Percentiles rank a stretch among this genome's conserved stretches.
Conservation (phyloP, 2,888 invertebrate genomes). For the Parnassius apollo region DNA sequence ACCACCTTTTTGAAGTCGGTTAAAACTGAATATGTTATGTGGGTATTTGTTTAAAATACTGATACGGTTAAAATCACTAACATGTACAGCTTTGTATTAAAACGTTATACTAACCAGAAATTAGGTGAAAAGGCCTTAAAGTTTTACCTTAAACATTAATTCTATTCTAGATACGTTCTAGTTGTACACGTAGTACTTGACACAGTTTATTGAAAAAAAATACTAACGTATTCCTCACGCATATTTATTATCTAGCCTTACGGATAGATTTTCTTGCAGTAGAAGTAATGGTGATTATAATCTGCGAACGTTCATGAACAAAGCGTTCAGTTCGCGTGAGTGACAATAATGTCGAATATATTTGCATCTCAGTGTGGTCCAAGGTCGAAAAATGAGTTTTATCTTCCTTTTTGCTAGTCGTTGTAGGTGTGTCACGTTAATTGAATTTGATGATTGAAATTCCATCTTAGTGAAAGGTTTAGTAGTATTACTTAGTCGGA, state of each 20-base stretch:
- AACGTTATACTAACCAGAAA: no score
- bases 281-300: conserved; percentile 14
- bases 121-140: neutral
- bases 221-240: conserved; percentile 22
- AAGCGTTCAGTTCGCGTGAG: conserved; percentile 1
- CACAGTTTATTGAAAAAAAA: conserved; percentile 18
- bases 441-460: no score
- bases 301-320: conserved; percentile 6
- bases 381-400: conserved; percentile 1
- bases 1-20: no score
- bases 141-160: conserved; percentile 12
- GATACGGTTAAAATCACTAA: no score
- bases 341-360: conserved; percentile 8
- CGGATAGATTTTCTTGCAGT: conserved; percentile 16
- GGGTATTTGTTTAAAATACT: no score
- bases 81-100: no score
- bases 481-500: no score
- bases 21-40: no score
- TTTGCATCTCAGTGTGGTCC: conserved; percentile 3
- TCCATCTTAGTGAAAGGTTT: no score
- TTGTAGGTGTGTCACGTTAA: no score
- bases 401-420: no score
- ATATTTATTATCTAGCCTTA: conserved; percentile 21
- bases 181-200: conserved; percentile 24
- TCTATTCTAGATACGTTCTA: conserved; percentile 21